Evolutionary conservation across 2,888 invertebrate species (phyloP), one percentile per base, ranked within the genome.

Genomic region (Pherbina coryleti): DNA sequence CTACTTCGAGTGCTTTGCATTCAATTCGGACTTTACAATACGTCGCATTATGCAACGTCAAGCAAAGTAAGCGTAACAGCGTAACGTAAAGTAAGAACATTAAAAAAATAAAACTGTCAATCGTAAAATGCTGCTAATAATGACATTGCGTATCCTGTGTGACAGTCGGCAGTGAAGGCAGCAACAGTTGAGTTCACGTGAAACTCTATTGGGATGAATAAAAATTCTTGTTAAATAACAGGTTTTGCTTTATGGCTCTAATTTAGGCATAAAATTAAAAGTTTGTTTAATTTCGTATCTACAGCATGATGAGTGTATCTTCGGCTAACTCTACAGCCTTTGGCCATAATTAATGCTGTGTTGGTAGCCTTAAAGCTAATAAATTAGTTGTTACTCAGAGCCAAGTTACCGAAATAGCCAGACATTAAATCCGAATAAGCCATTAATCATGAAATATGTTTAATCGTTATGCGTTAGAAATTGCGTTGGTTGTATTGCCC

Each of bases 51-150:
- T 9, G 70, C 51, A 70, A 44, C 44, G 44, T 44, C 44, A 28
- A 60, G 57, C n/a, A 22, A 19, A 11, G 28, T 22, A 22, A 17
- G 73, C 60, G 34, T 19, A 49, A 53, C 34, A 22, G 8, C 51
- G 31, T 11, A 70, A 70, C 44, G 70, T 66, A 37, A 37, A 57
- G 64, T 71, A 78, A 78, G 75, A 78, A 69, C 75, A 25, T 60
- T 17, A 28, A 67, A 44, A 44, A 71, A 72, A 77, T 81, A 70
- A 79, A 79, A 81, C 67, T 77, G 81, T 70, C 76, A 66, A 70
- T 74, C 78, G 79, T 81, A 76, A 79, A 79, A 78, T 78, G 75
- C 76, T 34, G 67, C 79, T 81, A 78, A 79, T 81, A 79, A 81
- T 80, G 81, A 80, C 78, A 78, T 80, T 67, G 75, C 53, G 57